Base-by-base conservation (phyloP, 2,113 vertebrate species). In the Hippoglossus stenolepis region DNA sequence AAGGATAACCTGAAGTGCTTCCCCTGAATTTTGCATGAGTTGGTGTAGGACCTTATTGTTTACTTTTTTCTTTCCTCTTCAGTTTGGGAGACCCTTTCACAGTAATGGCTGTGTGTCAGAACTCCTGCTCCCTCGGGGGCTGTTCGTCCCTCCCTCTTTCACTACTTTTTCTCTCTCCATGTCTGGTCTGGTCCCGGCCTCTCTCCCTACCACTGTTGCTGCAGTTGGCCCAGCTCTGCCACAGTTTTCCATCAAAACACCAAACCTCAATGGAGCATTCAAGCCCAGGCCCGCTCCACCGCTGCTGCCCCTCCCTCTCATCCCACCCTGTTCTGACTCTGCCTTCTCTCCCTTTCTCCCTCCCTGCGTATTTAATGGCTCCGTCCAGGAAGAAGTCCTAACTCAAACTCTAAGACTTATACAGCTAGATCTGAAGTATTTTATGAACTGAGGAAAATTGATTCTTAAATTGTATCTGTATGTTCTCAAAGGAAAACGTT, bases 211-310 rank as follows among this genome's bases (percentile, higher is more conserved):
- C 84, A 81, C 85, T 87, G 76, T 77, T 85, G 80, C 91, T 82
- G 83, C 83, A 88, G 89, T 91, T 89, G 91, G 88, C 91, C 77
- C 76, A 82, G 79, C 85, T 89, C 80, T 87, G 80, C 86, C 90
- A 90, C 85, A 79, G 85, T 93, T 94, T 94, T 93, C 90, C 93
- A 93, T 92, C 89, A 92, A 92, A 92, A 91, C 92, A 94, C 92
- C 92, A 89, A 94, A 93, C 91, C 91, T 94, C 92, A 93, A 93
- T 93, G 91, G 90, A 93, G 91, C 85, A 90, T 92, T 92, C 89
- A 93, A 91, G 89, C 87, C 90, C 85, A 83, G 91, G 88, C 91
- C 89, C 83, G 90, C 91, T 91, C 86, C 75, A 85, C 67, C 59
- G 53, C 86, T 56, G 88, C 85, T 53, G 87, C 82, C 84, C 87